These are phyloP conservation scores for Thymelicus sylvestris DNA, from an alignment of 2,888 invertebrate genomes.

Conservation along the genomic window DNA sequence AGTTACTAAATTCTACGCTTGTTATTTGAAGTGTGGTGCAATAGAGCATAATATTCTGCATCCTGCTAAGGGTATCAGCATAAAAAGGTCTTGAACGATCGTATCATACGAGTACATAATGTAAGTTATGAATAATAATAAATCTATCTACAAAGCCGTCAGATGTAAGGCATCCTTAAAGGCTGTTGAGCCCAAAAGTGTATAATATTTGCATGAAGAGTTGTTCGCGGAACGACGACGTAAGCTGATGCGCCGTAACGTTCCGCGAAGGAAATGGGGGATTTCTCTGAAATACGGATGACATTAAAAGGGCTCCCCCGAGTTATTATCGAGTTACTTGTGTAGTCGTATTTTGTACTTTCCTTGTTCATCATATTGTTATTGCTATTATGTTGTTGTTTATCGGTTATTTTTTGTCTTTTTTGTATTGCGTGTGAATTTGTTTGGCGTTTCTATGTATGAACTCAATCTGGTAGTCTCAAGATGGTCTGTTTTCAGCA, in stretches of 20 bases:
- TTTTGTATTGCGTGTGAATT: too few species aligned
- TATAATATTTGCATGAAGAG: constrained; percentile 42
- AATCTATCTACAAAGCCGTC: not conserved
- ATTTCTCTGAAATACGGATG: constrained; percentile 25
- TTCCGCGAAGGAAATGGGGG: constrained; percentile 25
- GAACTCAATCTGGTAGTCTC: too few species aligned
- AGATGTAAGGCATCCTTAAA: constrained; percentile 15
- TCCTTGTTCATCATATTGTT: not conserved
- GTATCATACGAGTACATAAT: too few species aligned
- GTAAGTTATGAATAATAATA: too few species aligned
- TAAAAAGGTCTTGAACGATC: too few species aligned
- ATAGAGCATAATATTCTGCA: too few species aligned
- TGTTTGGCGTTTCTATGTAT: too few species aligned
- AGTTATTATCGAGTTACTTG: constrained; percentile 18
- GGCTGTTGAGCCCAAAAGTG: constrained; percentile 43
- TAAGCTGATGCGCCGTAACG: constrained; percentile 31
- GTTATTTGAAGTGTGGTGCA: too few species aligned
- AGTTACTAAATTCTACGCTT: too few species aligned
- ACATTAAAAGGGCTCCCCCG: constrained; percentile 25
- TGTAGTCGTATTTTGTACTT: not conserved
- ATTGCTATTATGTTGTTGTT: not conserved
- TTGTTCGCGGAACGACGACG: constrained; percentile 30
- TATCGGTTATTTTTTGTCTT: too few species aligned
- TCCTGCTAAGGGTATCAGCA: too few species aligned
- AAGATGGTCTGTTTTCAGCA: too few species aligned